These are phyloP conservation scores for Melinaea menophilus DNA, from an alignment of 2,888 invertebrate species.

Conservation along the genomic window DNA sequence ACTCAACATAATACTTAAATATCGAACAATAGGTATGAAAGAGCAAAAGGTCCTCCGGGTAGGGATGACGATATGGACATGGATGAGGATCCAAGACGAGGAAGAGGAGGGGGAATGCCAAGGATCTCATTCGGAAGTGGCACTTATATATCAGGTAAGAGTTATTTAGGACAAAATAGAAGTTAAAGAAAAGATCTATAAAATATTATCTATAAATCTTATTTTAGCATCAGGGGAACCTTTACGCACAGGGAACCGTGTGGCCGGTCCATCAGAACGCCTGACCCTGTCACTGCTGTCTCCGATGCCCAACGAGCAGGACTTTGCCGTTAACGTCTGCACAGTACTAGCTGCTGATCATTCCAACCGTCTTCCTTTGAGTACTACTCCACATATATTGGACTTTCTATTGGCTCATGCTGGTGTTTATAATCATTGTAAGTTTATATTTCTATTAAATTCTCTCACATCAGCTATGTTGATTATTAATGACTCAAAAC, in stretches of 20 bases:
- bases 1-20: slow-evolving; percentile 47
- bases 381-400: slow-evolving; percentile 90
- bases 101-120: slow-evolving; percentile 75
- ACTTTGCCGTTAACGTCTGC: slow-evolving; percentile 98
- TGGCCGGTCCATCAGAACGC: slow-evolving; percentile 82
- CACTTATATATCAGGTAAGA: slow-evolving; percentile 65
- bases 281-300: slow-evolving; percentile 93
- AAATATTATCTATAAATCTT: slow-evolving; percentile 27
- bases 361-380: slow-evolving; percentile 90
- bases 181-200: slow-evolving; percentile 9
- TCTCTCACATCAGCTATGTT: background rate
- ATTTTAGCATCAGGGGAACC: slow-evolving; percentile 64
- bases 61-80: slow-evolving; percentile 91
- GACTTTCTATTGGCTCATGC: slow-evolving; percentile 95
- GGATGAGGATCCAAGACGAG: slow-evolving; percentile 86
- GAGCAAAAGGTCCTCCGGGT: slow-evolving; percentile 90
- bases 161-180: slow-evolving; percentile 24
- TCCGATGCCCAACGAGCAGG: slow-evolving; percentile 99
- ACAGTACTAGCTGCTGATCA: slow-evolving; percentile 96
- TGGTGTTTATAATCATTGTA: slow-evolving; percentile 94
- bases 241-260: slow-evolving; percentile 47
- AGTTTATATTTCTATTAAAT: slow-evolving; percentile 46
- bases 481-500: background rate
- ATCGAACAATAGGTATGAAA: slow-evolving; percentile 89
- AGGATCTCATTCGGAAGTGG: slow-evolving; percentile 66